Base-by-base conservation (phyloP, 2,113 vertebrate genomes). In the Gila orcuttii region DNA sequence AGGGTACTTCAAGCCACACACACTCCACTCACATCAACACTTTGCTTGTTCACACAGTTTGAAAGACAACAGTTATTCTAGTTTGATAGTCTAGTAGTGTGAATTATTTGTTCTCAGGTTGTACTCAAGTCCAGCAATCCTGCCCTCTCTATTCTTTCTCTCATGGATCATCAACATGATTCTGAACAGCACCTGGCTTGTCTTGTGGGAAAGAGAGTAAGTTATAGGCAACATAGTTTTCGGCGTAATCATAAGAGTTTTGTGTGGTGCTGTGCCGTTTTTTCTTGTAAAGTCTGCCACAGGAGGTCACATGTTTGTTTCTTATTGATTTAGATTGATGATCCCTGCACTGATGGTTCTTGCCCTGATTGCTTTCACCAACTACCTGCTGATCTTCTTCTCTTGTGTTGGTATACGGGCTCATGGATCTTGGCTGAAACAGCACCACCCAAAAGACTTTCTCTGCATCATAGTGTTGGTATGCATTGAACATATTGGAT, bases 401-500 rank as follows among this genome's bases (percentile, higher is more conserved):
- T 95, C 93, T 6, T 96, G 96, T 90, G 89, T 42, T 84, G 93
- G 94, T 19, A 76, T 96, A 19, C 86, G 90, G 69, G 79, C 86
- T 57, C 93, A 96, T 36, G 94, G 93, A 17, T 84, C 86, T 0
- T 96, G 96, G 96, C 69, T 97, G 4, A 73, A 90, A 79, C 93
- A 92, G 6, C 89, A 91, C 45, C 94, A 95, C 60, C 93, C 83
- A 86, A 93, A 83, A 81, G 96, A 97, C 17, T 93, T 96, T 82
- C 90, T 90, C 92, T 95, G 95, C 79, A 93, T 95, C 86, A 86
- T 91, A 17, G 85, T 96, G 69, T 93, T 97, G 89, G 96, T 97
- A 39, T 60, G 82, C 81, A 57, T 21, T n/a, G 7, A 55, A 75
- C 23, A 21, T 77, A 5, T 57, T 59, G 13, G 50, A 39, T n/a